Percentiles rank a stretch among this genome's conserved stretches.
Conservation (phyloP, 1,140 invertebrate genomes). For the Pogonus chalceus region DNA sequence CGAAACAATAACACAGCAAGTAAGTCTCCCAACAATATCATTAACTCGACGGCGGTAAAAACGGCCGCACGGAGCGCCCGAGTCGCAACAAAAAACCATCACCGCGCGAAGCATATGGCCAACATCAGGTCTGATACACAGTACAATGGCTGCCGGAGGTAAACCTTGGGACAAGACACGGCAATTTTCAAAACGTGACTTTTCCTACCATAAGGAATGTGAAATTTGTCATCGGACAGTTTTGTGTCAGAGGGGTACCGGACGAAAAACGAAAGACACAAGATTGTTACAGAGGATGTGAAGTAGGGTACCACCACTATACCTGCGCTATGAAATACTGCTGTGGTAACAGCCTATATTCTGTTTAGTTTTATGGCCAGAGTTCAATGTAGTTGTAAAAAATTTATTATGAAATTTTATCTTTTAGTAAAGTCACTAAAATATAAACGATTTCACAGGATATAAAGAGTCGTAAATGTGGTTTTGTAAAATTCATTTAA, state of each 20-base stretch:
- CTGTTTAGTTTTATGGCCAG: too few species aligned
- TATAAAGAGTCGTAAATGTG: too few species aligned
- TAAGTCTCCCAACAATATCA: background rate
- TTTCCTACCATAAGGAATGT: background rate
- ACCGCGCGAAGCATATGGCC: background rate
- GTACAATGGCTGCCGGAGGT: background rate
- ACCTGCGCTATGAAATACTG: too few species aligned
- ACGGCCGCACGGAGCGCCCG: background rate
- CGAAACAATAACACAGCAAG: background rate
- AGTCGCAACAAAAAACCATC: background rate
- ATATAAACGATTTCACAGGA: too few species aligned
- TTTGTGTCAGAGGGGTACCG: constrained; percentile 3
- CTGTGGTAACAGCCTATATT: too few species aligned
- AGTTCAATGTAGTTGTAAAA: too few species aligned
- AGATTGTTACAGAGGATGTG: constrained; percentile 16
- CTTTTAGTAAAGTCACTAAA: too few species aligned
- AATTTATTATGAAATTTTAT: too few species aligned
- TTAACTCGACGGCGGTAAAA: background rate
- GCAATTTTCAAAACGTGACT: background rate
- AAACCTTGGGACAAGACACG: background rate
- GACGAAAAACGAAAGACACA: constrained; percentile 17
- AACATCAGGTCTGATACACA: background rate
- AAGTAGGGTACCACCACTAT: too few species aligned
- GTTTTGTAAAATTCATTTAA: too few species aligned
- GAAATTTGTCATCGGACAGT: too few species aligned